These are phyloP conservation scores for Ischnura elegans DNA, from an alignment of 2,888 invertebrate genomes.

Conservation along the genomic window DNA sequence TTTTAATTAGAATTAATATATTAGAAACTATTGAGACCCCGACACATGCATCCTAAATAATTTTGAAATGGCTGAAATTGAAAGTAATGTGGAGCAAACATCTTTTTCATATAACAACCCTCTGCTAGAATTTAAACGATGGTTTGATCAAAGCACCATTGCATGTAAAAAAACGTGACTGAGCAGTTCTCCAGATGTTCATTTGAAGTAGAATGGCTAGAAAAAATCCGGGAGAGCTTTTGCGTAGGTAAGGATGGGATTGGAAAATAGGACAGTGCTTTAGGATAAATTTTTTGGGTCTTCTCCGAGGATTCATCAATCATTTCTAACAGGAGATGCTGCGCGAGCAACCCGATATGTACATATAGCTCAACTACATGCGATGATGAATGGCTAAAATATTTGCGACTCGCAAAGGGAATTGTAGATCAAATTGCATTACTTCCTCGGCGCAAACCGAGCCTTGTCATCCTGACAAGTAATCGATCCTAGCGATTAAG, in stretches of 20 bases:
- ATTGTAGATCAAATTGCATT: background rate
- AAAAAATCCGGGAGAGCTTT: background rate
- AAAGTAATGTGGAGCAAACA: no score
- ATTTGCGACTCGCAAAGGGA: background rate
- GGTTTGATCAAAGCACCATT: background rate
- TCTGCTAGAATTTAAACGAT: background rate
- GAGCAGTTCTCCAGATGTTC: background rate
- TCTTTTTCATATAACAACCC: no score
- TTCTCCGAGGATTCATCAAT: background rate
- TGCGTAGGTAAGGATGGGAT: background rate
- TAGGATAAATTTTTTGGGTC: background rate
- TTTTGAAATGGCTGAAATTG: no score
- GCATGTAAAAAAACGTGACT: background rate
- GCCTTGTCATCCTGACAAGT: background rate
- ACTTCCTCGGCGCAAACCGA: background rate
- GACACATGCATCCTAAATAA: no score
- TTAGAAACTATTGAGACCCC: no score
- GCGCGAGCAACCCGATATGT: background rate
- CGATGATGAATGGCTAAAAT: conserved; percentile 14
- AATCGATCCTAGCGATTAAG: background rate
- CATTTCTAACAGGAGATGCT: background rate
- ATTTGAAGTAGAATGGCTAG: background rate
- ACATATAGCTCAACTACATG: background rate
- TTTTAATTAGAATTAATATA: no score
- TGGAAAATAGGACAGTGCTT: background rate